A percentile compares a stretch with the other conserved stretches of the same genome.
phyloP scores from a whole-genome alignment of 2,888 invertebrate genomes.

The Zygogramma bicolorata region DNA sequence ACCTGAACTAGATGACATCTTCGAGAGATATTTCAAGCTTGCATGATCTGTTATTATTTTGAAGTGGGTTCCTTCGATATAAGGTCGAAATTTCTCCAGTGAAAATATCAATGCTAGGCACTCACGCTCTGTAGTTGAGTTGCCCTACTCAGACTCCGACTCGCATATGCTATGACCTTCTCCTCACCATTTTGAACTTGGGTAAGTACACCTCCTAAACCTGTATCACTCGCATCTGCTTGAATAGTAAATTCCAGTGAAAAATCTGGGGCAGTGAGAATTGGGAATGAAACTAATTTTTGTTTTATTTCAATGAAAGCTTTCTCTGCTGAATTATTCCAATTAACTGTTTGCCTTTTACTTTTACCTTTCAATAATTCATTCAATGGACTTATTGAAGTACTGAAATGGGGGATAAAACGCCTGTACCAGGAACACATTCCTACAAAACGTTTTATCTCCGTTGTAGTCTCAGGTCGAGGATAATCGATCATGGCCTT shows the following conservation, averaged over 20 bases:
- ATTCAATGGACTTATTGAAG: background rate
- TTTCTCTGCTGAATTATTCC: no score
- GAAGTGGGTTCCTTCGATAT: background rate
- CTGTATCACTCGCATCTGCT: conserved; percentile 50
- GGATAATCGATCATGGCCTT: no score
- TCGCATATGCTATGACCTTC: background rate
- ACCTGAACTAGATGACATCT: background rate
- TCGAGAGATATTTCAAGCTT: background rate
- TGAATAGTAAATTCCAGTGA: conserved; percentile 40
- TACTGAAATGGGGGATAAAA: background rate
- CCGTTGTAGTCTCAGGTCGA: background rate
- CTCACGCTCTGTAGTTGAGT: conserved; percentile 8
- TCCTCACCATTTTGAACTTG: background rate
- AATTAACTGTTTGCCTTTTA: conserved; percentile 33
- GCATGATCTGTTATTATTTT: conserved; percentile 6
- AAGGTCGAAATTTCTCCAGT: background rate
- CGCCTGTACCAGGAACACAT: background rate
- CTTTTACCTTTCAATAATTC: conserved; percentile 15
- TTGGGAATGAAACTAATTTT: conserved; percentile 30
- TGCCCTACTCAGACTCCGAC: background rate
- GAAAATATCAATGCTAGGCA: no score
- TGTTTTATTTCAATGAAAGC: conserved; percentile 32
- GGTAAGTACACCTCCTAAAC: background rate
- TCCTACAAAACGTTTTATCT: background rate
- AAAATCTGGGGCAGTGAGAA: conserved; percentile 48